Base-by-base conservation (phyloP, 2,888 invertebrate genomes). In the Agonopterix alstromeriana region DNA sequence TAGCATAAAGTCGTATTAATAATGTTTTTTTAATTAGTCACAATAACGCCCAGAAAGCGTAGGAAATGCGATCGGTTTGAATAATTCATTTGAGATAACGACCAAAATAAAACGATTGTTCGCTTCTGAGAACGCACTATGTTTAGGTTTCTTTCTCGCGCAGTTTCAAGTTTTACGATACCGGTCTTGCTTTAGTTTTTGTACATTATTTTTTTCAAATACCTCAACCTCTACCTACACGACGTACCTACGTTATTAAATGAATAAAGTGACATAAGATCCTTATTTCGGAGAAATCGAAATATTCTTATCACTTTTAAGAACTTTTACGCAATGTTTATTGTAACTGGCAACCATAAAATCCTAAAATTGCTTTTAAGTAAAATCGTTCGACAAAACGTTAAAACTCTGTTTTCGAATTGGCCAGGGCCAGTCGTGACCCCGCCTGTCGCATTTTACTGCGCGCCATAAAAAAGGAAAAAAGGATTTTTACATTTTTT, bases 21-120 rank as follows among this genome's bases (percentile, higher is more conserved):
- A 42, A 48, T 10, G 9, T 17, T 35, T 45, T 50, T 50, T 50
- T 71, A 73, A 78, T 74, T 75, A 72, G 65, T 65, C 64, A 59
- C 65, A 61, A 38, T 38, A 38, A 38, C 38, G 38, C 38, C n/a
- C 10, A n/a, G n/a, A 38, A 58, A 69, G 69, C 76, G 77, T 73
- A 79, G 72, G 70, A 77, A 75, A 82, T 76, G 66, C 72, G 76
- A 79, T 77, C 68, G 70, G 27, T 63, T 80, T 85, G 77, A 85
- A 85, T 85, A 71, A 85, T 82, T 82, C 78, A 83, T 79, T 66
- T 56, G 55, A 69, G 75, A 78, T 77, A 77, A 76, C 73, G 70
- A 75, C 74, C 63, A 73, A 82, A 82, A 78, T 80, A 81, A 82
- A 70, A 77, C 78, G 75, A 82, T 79, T 81, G 81, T 79, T 73